These are phyloP conservation scores for Lepus oiostolus DNA, from an alignment of 2,797 vertebrate species.

Conservation along the genomic window DNA sequence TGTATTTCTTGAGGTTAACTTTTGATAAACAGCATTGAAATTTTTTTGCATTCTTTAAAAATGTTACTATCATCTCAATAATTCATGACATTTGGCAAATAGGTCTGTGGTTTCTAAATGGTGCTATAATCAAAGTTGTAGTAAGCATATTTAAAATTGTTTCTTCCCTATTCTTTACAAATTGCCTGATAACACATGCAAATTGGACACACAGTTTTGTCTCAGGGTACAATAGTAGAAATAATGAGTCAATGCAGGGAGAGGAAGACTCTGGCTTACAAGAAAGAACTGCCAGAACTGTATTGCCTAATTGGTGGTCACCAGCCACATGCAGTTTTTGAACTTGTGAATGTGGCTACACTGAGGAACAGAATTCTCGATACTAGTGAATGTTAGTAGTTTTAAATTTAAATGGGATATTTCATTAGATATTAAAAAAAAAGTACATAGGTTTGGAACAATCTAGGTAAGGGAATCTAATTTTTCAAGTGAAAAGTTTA, in stretches of 20 bases:
- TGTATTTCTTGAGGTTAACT: background rate
- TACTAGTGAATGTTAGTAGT: background rate
- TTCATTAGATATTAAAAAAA: background rate
- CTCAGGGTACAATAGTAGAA: background rate
- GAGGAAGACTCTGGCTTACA: background rate
- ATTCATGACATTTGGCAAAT: background rate
- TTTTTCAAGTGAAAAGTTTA: background rate
- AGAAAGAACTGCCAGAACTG: background rate
- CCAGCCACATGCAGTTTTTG: background rate
- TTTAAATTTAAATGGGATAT: background rate
- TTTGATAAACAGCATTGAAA: constrained; percentile 3
- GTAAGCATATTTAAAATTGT: background rate
- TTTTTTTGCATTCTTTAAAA: background rate
- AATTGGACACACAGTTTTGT: background rate
- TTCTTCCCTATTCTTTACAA: background rate
- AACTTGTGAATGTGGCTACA: background rate
- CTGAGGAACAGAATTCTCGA: background rate
- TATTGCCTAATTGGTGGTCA: background rate
- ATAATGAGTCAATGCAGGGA: background rate
- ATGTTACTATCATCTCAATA: background rate
- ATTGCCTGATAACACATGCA: background rate
- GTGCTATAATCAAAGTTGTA: background rate
- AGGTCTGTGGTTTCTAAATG: background rate
- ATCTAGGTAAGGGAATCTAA: background rate
- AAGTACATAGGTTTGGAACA: background rate